phyloP scores from a whole-genome alignment of 2,888 invertebrate species.

The Julus scanicus region DNA sequence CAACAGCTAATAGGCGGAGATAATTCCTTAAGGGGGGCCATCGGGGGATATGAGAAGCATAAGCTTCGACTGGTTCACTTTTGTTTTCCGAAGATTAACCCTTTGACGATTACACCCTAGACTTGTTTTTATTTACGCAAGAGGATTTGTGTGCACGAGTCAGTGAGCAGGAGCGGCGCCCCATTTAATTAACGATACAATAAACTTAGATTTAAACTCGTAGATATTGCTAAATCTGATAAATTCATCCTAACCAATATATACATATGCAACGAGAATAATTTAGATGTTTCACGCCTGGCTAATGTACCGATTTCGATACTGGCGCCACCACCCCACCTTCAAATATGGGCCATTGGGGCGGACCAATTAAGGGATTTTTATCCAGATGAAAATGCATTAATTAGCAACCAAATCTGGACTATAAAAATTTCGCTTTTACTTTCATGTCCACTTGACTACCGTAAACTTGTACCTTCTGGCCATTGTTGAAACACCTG shows the following conservation, averaged over 20 bases:
- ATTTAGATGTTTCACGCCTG: neutral
- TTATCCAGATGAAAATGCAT: neutral
- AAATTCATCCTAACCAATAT: neutral
- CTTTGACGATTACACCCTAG: neutral
- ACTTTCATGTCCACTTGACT: neutral
- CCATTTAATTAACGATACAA: neutral
- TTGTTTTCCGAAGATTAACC: neutral
- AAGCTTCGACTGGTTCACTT: neutral
- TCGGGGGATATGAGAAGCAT: neutral
- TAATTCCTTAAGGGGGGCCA: neutral
- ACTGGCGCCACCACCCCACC: neutral
- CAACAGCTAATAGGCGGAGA: neutral
- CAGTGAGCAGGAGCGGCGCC: conserved; percentile 15
- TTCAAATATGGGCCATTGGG: neutral
- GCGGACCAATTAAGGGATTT: neutral
- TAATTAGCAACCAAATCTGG: neutral
- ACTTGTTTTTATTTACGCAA: neutral
- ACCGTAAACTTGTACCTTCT: too few relatives aligned
- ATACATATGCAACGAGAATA: neutral
- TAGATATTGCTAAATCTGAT: neutral
- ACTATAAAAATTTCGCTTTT: neutral
- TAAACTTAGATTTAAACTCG: neutral
- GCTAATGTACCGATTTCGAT: neutral
- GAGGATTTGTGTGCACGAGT: neutral
- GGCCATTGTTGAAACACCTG: neutral